phyloP scores from a whole-genome alignment of 2,797 vertebrate species.

The Pipistrellus pygmaeus region DNA sequence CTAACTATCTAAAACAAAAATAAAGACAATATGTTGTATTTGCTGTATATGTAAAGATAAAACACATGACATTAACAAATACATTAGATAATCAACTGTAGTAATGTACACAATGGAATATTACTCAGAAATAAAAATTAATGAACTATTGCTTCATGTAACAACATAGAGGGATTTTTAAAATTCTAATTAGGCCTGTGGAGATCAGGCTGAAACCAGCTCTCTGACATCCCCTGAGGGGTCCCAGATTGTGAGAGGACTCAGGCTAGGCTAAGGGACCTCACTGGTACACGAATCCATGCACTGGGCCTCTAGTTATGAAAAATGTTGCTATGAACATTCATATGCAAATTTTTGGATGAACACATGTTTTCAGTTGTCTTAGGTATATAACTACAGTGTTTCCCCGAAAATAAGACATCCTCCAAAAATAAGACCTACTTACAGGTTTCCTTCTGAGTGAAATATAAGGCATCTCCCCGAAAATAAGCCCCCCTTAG shows the following conservation, averaged over 20 bases:
- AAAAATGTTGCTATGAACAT: not conserved
- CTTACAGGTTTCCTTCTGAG: too few relatives aligned
- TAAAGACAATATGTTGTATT: not conserved
- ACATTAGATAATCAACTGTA: not conserved
- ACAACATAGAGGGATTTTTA: not conserved
- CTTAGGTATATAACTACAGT: not conserved
- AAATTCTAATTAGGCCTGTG: not conserved
- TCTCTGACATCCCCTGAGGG: too few relatives aligned
- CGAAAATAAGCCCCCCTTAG: too few relatives aligned
- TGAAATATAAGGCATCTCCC: too few relatives aligned
- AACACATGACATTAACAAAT: not conserved
- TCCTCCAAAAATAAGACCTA: too few relatives aligned
- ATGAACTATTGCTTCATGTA: not conserved
- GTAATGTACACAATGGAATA: not conserved
- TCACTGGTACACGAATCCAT: not conserved
- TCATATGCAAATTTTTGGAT: not conserved
- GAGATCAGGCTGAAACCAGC: too few relatives aligned
- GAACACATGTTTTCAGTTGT: not conserved
- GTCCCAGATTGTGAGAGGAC: too few relatives aligned
- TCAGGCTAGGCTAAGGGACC: too few relatives aligned
- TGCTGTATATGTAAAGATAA: not conserved
- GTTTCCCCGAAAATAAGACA: too few relatives aligned
- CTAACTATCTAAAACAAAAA: slow-evolving; percentile 10
- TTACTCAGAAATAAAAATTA: not conserved
- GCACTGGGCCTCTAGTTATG: not conserved